Percentiles rank a stretch among this genome's conserved stretches.
phyloP scores from a whole-genome alignment of 2,797 vertebrate genomes.

The Carapus acus region DNA sequence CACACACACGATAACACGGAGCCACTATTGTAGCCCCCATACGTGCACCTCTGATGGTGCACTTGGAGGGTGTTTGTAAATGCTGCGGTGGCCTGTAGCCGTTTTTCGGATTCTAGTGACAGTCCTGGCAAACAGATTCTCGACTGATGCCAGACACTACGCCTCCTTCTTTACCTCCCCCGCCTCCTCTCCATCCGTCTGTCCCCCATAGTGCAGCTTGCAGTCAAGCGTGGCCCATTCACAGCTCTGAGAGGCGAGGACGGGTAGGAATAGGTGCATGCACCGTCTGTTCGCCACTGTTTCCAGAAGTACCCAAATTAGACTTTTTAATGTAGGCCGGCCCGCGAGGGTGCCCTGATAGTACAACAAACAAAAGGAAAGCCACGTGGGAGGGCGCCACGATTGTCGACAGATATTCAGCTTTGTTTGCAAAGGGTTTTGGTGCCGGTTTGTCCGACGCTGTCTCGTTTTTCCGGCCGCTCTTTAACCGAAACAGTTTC shows the following conservation, averaged over 20 bases:
- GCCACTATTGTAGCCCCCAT: constrained; percentile 46
- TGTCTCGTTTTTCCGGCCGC: too few species aligned
- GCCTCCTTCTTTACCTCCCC: constrained; percentile 1
- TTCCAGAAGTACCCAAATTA: background rate
- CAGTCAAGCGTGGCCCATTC: constrained; percentile 9
- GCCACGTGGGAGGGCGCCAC: background rate
- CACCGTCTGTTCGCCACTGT: too few species aligned
- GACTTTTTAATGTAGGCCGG: background rate
- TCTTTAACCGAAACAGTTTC: too few species aligned
- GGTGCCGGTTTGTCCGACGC: background rate
- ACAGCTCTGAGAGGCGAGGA: constrained; percentile 20
- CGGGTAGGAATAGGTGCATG: too few species aligned
- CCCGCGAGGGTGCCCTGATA: background rate
- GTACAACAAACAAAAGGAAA: background rate
- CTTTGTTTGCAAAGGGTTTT: background rate
- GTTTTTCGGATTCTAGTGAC: constrained; percentile 38
- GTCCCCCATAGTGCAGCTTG: background rate
- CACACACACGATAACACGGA: constrained; percentile 15
- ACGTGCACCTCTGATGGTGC: constrained; percentile 36
- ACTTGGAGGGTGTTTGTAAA: constrained; percentile 43
- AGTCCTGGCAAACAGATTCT: constrained; percentile 16
- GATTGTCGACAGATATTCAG: background rate
- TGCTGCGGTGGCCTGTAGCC: constrained; percentile 19
- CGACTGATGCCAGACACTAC: background rate
- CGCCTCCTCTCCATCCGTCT: background rate